Conservation (phyloP, 2,113 vertebrate genomes). For the Lophius piscatorius region DNA sequence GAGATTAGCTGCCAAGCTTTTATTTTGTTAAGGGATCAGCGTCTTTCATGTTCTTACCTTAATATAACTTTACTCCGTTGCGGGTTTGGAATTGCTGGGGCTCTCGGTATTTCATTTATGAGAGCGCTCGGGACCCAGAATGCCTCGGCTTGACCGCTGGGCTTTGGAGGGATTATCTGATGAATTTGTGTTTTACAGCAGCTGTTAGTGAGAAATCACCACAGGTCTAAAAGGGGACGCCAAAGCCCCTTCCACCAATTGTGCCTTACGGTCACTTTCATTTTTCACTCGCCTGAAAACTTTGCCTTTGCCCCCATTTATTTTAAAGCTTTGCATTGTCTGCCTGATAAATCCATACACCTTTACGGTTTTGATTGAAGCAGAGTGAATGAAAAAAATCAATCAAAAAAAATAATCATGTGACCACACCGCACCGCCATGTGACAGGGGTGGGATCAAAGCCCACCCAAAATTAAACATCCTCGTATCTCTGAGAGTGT, state of each 20-base stretch:
- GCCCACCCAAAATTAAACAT: conserved; percentile 70
- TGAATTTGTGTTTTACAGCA: conserved; percentile 89
- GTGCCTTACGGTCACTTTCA: conserved; percentile 74
- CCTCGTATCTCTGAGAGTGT: conserved; percentile 53
- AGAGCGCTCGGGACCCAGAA: conserved; percentile 80
- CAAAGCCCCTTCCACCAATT: conserved; percentile 55
- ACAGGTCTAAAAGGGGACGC: conserved; percentile 85
- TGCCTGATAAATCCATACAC: conserved; percentile 1
- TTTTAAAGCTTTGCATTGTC: conserved; percentile 23
- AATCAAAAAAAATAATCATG: conserved; percentile 5
- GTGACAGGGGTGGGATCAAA: conserved; percentile 45
- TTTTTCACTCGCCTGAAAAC: conserved; percentile 73
- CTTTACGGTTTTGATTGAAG: conserved; percentile 21
- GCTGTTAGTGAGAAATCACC: conserved; percentile 86
- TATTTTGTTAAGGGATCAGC: conserved; percentile 83
- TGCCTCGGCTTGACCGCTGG: conserved; percentile 80
- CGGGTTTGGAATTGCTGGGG: conserved; percentile 67
- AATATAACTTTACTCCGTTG: conserved; percentile 77
- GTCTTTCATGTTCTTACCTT: conserved; percentile 80
- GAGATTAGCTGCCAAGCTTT: conserved; percentile 81
- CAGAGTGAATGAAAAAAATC: too few relatives aligned
- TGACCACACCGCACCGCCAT: background rate
- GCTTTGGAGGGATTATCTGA: conserved; percentile 85
- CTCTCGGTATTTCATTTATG: conserved; percentile 83
- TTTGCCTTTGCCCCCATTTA: conserved; percentile 11